A percentile compares a stretch with the other conserved stretches of the same genome.
Conservation (phyloP, 2,797 vertebrate species). For the Falco berigora region DNA sequence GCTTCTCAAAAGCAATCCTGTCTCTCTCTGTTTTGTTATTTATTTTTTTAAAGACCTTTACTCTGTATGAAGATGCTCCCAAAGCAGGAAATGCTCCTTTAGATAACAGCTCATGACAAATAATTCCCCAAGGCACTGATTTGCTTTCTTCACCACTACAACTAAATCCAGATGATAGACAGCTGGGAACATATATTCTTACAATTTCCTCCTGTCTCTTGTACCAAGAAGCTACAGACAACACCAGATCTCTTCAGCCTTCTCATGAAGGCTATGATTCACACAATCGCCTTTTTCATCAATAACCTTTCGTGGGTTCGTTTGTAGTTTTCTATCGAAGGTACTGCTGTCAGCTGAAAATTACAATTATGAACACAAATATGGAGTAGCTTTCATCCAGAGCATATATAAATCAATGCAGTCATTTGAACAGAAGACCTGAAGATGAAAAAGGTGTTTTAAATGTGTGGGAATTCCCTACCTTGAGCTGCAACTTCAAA, state of each 20-base stretch:
- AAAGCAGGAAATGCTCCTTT: neutral
- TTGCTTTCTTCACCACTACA: neutral
- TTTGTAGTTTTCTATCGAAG: neutral
- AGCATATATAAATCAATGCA: neutral
- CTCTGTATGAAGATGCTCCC: neutral
- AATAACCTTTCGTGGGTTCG: fast-evolving
- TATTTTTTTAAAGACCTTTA: neutral
- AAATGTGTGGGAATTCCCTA: neutral
- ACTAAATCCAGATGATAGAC: neutral
- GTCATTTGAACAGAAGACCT: neutral
- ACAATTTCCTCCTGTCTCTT: neutral
- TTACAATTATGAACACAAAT: neutral
- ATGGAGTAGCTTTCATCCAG: neutral
- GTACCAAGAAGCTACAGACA: neutral
- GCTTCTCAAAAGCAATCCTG: neutral
- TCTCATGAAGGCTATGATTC: neutral
- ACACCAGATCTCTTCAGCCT: neutral
- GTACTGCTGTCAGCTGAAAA: neutral
- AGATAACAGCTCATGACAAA: constrained; percentile 4
- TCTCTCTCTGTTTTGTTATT: neutral
- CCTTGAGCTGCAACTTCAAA: neutral
- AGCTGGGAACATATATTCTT: neutral
- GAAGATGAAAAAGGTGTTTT: neutral
- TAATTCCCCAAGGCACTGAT: neutral
- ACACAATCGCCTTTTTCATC: neutral